These are phyloP conservation scores for Latheticus oryzae DNA, from an alignment of 2,888 invertebrate species.

Conservation along the genomic window DNA sequence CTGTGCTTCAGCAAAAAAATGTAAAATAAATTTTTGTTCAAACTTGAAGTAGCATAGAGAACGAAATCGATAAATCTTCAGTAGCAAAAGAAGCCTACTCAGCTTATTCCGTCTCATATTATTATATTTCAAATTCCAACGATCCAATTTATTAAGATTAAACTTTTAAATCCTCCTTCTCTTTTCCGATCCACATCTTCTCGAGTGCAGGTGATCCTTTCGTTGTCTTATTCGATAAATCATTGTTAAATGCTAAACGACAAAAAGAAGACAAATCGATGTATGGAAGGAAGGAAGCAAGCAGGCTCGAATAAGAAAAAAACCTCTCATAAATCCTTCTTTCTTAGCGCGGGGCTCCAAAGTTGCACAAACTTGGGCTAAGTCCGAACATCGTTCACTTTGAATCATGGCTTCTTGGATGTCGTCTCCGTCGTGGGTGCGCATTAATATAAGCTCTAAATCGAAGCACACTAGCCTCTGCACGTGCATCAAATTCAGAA, in stretches of 20 bases:
- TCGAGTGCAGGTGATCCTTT: conserved; percentile 54
- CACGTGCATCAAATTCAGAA: conserved; percentile 48
- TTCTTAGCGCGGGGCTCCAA: conserved; percentile 62
- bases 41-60: too few species aligned
- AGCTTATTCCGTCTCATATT: too few species aligned
- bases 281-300: conserved; percentile 62
- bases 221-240: conserved; percentile 57
- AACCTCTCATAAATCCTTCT: conserved; percentile 64
- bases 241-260: conserved; percentile 65
- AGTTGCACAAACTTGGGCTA: conserved; percentile 65
- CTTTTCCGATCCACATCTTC: conserved; percentile 8
- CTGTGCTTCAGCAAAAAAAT: too few species aligned
- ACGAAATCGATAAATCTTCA: too few species aligned
- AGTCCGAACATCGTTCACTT: conserved; percentile 66
- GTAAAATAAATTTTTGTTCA: too few species aligned
- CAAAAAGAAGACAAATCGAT: conserved; percentile 66
- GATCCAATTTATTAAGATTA: neutral
- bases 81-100: too few species aligned
- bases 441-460: conserved; percentile 61
- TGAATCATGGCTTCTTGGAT: conserved; percentile 64
- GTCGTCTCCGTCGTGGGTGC: conserved; percentile 63
- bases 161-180: neutral
- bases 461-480: conserved; percentile 49
- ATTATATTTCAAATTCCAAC: neutral
- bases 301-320: conserved; percentile 56